Evolutionary conservation across 1,140 invertebrate genomes (phyloP), one percentile per base, ranked within the genome.

Genomic region (Daktulosphaira vitifoliae): DNA sequence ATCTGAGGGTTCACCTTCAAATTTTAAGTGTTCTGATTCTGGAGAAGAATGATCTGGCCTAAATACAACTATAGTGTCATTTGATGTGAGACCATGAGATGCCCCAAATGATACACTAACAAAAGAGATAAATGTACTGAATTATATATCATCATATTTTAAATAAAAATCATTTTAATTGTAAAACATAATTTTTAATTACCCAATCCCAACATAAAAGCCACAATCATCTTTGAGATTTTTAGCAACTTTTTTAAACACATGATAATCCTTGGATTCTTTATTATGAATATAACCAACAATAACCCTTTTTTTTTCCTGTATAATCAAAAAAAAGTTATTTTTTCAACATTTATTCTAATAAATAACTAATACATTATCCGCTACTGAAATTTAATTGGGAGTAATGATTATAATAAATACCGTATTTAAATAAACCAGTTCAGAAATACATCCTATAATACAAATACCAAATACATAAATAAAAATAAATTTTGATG

Each of bases 151-250:
- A n/a, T n/a, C n/a, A n/a, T n/a, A n/a, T n/a, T n/a, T n/a, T n/a
- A n/a, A n/a, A n/a, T n/a, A n/a, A n/a, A n/a, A n/a, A n/a, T n/a
- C n/a, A n/a, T n/a, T n/a, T n/a, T n/a, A n/a, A n/a, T n/a, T n/a
- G n/a, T n/a, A n/a, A n/a, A n/a, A n/a, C n/a, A n/a, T n/a, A n/a
- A 65, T 66, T 23, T n/a, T 48, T 42, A 82, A 87, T 78, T 88
- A 94, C 77, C 93, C 95, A 79, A 96, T 89, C 1, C 90, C 92
- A 73, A 87, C 87, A 77, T 92, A 88, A 73, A 98, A 99, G 67
- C 88, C 80, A 72, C 96, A 99, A 72, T 98, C 96, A 72, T 98
- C 95, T 72, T 96, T 92, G 0, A 99, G 77, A 76, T 87, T 90
- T 1, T 83, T 84, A 0, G 92, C 91, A 5, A 93, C 88, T 73